Conservation (phyloP, 2,888 invertebrate species). For the Microchrysa polita region DNA sequence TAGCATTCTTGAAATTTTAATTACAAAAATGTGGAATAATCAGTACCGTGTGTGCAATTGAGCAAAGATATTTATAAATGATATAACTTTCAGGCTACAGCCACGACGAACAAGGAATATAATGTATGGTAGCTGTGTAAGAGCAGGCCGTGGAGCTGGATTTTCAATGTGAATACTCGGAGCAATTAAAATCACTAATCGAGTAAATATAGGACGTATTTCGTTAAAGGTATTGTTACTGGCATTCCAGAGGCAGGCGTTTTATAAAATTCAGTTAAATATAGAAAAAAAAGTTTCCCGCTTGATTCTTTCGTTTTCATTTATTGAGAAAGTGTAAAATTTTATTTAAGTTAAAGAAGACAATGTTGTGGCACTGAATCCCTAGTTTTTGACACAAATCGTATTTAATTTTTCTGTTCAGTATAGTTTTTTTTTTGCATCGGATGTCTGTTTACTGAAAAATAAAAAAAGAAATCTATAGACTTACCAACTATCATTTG, state of each 20-base stretch:
- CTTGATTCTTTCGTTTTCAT: neutral
- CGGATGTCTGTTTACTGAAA: too few relatives aligned
- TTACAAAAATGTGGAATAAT: conserved; percentile 35
- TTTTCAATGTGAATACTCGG: neutral
- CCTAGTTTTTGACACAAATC: too few relatives aligned
- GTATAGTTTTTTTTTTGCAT: too few relatives aligned
- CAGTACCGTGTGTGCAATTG: conserved; percentile 3
- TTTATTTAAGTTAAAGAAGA: too few relatives aligned
- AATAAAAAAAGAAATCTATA: too few relatives aligned
- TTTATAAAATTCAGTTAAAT: neutral
- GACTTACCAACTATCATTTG: conserved; percentile 39
- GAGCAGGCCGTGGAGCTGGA: neutral
- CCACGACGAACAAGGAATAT: neutral
- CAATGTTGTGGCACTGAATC: too few relatives aligned
- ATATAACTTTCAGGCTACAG: neutral
- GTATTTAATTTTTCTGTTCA: too few relatives aligned
- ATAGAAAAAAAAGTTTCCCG: neutral
- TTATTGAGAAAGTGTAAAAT: too few relatives aligned
- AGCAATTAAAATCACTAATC: neutral
- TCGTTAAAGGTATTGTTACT: neutral
- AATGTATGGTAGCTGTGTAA: neutral
- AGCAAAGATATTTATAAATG: conserved; percentile 1
- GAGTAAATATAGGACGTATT: neutral
- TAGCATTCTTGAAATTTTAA: conserved; percentile 41
- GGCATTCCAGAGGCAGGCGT: too few relatives aligned